Percentiles rank a stretch among this genome's conserved stretches.
These are phyloP conservation scores for Malurus cyaneus DNA, from an alignment of 2,113 vertebrate species.

Conservation along the genomic window DNA sequence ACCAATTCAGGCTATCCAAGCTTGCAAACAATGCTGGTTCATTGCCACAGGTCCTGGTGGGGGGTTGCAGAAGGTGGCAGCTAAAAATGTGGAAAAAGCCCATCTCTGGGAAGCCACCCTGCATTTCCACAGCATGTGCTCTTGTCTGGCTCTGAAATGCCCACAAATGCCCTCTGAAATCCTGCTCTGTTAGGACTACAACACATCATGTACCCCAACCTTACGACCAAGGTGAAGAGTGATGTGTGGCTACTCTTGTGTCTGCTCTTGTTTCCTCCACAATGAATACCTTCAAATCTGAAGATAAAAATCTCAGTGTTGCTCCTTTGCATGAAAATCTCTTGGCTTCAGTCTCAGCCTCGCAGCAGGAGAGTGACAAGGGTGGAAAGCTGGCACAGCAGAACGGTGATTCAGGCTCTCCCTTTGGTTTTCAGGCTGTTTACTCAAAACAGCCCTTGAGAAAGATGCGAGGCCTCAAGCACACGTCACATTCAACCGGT, in stretches of 20 bases:
- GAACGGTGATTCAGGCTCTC: slow-evolving; percentile 32
- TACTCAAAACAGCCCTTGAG: slow-evolving; percentile 44
- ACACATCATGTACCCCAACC: not conserved
- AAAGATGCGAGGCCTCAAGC: slow-evolving; percentile 49
- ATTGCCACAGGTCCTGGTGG: not conserved
- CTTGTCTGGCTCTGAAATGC: not conserved
- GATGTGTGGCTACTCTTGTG: not conserved
- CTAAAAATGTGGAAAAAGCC: not conserved
- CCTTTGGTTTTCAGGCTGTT: slow-evolving; percentile 48
- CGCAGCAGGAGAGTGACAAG: not conserved
- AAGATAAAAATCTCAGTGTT: not conserved
- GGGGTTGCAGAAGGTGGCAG: not conserved
- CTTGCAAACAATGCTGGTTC: rapidly evolving
- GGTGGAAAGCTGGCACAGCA: slow-evolving; percentile 35
- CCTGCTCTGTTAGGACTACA: not conserved
- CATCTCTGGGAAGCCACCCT: not conserved
- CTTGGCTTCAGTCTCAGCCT: not conserved
- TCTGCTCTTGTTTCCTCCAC: not conserved
- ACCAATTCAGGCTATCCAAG: not conserved
- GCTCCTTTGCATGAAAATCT: not conserved
- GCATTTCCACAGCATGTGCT: not conserved
- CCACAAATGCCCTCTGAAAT: not conserved
- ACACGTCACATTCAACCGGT: slow-evolving; percentile 45
- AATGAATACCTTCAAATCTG: not conserved
- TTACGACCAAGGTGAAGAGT: not conserved